These are phyloP conservation scores for Callipepla squamata DNA, from an alignment of 2,113 vertebrate genomes.

Conservation along the genomic window DNA sequence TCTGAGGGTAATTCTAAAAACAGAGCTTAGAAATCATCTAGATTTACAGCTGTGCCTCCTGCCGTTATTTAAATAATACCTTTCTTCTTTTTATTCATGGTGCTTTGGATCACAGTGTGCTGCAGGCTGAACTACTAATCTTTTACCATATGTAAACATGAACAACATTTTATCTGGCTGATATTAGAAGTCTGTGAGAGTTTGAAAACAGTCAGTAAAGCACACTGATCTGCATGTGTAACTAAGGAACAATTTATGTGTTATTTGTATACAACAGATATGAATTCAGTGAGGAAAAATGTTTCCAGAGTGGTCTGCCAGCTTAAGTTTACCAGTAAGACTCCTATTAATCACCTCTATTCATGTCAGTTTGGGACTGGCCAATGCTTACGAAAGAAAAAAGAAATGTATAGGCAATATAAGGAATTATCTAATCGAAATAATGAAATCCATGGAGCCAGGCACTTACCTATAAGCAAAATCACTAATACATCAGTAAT, in stretches of 20 bases:
- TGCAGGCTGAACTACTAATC: neutral
- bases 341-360: neutral
- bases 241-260: neutral
- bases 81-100: neutral
- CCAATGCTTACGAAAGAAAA: neutral
- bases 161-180: neutral
- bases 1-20: neutral
- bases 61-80: neutral
- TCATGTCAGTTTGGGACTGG: neutral
- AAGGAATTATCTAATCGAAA: neutral
- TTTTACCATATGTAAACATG: neutral
- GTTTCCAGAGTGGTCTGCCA: neutral
- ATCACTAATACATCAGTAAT: conserved; percentile 67
- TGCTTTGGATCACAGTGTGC: neutral
- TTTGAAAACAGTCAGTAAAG: neutral
- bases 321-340: neutral
- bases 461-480: conserved; percentile 73
- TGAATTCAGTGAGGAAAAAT: neutral
- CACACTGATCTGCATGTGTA: neutral
- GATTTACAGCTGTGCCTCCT: neutral
- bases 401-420: neutral
- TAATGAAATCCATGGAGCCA: neutral
- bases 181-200: neutral
- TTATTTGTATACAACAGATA: neutral
- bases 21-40: neutral